Conservation (phyloP, 2,888 invertebrate species). For the Agrilus biguttatus region DNA sequence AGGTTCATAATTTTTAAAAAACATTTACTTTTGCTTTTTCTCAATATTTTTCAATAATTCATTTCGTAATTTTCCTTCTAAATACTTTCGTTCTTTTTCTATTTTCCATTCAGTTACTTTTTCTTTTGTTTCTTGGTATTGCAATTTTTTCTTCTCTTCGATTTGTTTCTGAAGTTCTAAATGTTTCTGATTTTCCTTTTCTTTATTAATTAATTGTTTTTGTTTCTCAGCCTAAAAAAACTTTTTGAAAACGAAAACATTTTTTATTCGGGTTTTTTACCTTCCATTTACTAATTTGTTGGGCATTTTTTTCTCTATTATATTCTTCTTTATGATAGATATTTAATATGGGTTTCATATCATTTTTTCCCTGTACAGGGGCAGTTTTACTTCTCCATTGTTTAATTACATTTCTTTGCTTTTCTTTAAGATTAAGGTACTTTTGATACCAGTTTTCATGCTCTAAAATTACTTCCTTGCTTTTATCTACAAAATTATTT, state of each 20-base stretch:
- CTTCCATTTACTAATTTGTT: not conserved
- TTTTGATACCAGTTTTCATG: conserved; percentile 37
- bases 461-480: conserved; percentile 25
- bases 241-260: not conserved
- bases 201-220: conserved; percentile 4
- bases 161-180: conserved; percentile 22
- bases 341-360: no score
- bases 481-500: conserved; percentile 19
- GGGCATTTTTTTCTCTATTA: not conserved
- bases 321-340: no score
- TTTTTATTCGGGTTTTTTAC: not conserved
- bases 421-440: conserved; percentile 30
- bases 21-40: conserved; percentile 6
- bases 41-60: conserved; percentile 12
- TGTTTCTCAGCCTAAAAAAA: conserved; percentile 4
- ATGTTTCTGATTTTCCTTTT: conserved; percentile 14
- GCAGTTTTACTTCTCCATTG: conserved; percentile 28
- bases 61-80: conserved; percentile 10
- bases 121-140: conserved; percentile 17
- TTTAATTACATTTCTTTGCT: conserved; percentile 28
- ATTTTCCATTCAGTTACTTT: conserved; percentile 16
- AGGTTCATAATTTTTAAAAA: conserved; percentile 8
- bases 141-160: conserved; percentile 15
- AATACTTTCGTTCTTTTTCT: conserved; percentile 1
- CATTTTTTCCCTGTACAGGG: no score